Evolutionary conservation across 2,888 invertebrate species (phyloP).

Genomic region (Brachyptera putata): DNA sequence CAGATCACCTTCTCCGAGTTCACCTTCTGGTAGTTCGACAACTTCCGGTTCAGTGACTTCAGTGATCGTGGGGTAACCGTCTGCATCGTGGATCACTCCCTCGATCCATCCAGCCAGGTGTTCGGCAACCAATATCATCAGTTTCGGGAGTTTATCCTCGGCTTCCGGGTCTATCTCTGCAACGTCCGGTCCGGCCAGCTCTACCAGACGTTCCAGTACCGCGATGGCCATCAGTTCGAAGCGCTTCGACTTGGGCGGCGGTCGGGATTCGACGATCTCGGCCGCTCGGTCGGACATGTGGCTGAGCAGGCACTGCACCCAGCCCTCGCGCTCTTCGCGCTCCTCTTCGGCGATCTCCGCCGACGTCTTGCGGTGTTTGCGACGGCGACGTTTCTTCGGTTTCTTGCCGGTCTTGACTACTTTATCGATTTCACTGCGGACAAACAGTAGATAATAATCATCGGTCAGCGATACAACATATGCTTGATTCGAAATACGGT

Average conservation of each 20-base stretch:
- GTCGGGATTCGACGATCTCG: background rate
- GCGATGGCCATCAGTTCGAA: background rate
- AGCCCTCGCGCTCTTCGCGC: background rate
- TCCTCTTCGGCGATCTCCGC: background rate
- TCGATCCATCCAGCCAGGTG: background rate
- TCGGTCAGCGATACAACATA: too few relatives aligned
- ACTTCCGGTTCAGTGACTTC: too few relatives aligned
- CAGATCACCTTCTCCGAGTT: too few relatives aligned
- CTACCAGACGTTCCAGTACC: background rate
- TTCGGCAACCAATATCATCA: background rate
- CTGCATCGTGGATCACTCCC: background rate
- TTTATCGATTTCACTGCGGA: background rate
- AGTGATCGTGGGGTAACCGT: too few relatives aligned
- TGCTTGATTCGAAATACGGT: too few relatives aligned
- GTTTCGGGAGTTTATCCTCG: background rate
- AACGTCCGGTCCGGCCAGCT: background rate
- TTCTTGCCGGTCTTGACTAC: background rate
- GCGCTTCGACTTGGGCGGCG: background rate
- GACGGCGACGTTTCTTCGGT: background rate
- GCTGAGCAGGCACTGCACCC: background rate
- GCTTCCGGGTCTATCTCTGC: background rate
- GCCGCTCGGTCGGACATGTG: background rate
- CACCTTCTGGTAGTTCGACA: too few relatives aligned
- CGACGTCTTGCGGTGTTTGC: background rate
- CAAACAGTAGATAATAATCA: too few relatives aligned